phyloP scores from a whole-genome alignment of 2,113 vertebrate genomes.

The Muntiacus muntjak region DNA sequence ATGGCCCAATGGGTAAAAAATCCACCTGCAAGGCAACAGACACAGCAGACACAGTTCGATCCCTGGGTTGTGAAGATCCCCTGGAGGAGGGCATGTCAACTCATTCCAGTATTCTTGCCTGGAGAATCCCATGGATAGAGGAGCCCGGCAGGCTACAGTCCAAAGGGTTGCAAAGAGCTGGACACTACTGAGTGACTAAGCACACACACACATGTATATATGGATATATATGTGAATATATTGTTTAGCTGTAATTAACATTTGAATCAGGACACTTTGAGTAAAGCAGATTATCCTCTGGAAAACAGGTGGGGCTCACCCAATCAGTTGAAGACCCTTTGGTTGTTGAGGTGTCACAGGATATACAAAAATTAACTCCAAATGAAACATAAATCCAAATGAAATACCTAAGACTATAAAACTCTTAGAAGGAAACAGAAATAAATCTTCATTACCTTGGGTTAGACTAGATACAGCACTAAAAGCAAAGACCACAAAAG shows the following conservation, averaged over 20 bases:
- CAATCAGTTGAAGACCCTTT: background rate
- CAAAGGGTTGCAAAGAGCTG: background rate
- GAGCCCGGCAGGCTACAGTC: background rate
- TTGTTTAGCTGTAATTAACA: background rate
- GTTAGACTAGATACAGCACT: background rate
- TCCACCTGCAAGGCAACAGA: background rate
- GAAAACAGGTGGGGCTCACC: background rate
- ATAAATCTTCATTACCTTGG: background rate
- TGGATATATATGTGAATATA: background rate
- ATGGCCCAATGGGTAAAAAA: background rate
- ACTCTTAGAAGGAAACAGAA: background rate
- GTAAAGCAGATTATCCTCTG: background rate
- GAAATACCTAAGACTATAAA: background rate
- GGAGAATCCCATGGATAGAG: background rate
- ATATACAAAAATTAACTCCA: background rate
- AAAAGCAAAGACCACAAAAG: background rate
- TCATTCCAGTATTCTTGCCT: background rate
- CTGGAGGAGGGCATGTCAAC: background rate
- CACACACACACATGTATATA: background rate
- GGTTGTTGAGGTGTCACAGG: background rate
- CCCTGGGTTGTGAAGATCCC: background rate
- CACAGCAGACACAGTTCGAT: background rate
- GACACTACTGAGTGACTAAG: background rate
- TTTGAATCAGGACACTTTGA: background rate
- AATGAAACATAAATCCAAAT: background rate